These are phyloP conservation scores for Ladona fulva DNA, from an alignment of 1,140 invertebrate genomes.

Conservation along the genomic window DNA sequence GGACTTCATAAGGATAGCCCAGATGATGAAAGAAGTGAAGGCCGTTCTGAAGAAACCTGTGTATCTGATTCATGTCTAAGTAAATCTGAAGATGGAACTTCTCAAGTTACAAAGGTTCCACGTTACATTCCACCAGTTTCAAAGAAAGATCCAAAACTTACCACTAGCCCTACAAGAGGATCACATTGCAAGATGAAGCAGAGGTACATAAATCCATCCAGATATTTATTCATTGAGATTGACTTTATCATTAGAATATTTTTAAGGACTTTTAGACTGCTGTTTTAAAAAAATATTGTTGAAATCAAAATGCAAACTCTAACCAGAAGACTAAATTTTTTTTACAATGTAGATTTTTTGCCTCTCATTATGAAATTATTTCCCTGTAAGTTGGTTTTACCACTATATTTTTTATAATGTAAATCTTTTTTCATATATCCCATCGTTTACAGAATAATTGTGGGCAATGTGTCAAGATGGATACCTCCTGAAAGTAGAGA, in stretches of 20 bases:
- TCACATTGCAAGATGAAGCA: background rate
- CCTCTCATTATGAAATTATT: too few species aligned
- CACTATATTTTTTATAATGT: too few species aligned
- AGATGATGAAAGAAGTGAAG: background rate
- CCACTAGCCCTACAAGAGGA: background rate
- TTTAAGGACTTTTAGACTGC: too few species aligned
- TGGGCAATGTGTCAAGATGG: constrained; percentile 82
- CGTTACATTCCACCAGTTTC: background rate
- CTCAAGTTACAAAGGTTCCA: background rate
- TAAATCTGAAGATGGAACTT: background rate
- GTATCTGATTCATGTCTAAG: background rate
- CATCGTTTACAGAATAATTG: constrained; percentile 38
- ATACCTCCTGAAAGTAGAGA: constrained; percentile 54
- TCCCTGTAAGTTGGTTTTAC: too few species aligned
- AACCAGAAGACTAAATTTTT: too few species aligned
- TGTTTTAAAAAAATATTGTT: too few species aligned
- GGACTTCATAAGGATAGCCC: background rate
- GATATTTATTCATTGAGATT: background rate
- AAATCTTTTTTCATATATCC: background rate
- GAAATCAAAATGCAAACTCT: too few species aligned
- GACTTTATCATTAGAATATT: too few species aligned
- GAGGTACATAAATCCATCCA: background rate
- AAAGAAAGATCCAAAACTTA: background rate
- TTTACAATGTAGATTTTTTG: too few species aligned
- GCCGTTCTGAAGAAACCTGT: background rate